Evolutionary conservation across 2,113 vertebrate species (phyloP).

Genomic region (Plecotus auritus): DNA sequence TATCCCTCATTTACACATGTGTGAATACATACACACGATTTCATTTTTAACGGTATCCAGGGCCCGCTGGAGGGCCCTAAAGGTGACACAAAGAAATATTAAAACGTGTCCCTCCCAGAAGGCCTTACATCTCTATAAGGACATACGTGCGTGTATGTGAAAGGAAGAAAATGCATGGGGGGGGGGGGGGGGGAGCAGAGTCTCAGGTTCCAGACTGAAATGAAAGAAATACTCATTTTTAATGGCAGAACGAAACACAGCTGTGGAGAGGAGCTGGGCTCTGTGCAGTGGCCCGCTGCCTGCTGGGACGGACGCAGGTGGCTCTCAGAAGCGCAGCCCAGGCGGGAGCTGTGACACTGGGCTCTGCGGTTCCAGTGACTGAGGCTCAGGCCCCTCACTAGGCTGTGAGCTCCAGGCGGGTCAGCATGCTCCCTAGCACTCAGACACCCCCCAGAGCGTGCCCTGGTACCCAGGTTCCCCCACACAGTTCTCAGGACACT

Average conservation of each 20-base stretch:
- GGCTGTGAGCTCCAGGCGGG: background rate
- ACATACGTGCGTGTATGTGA: background rate
- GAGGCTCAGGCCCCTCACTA: background rate
- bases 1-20: background rate
- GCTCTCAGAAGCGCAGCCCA: background rate
- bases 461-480: background rate
- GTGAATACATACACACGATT: background rate
- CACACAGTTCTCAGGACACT: background rate
- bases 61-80: background rate
- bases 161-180: background rate
- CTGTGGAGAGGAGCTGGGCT: background rate
- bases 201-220: background rate
- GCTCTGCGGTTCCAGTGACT: background rate
- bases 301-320: accelerated
- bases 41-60: background rate
- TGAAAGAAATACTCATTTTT: background rate
- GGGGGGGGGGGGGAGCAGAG: background rate
- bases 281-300: background rate
- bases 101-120: background rate
- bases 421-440: background rate
- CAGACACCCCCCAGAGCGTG: background rate
- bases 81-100: background rate
- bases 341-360: background rate
- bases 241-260: background rate
- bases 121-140: background rate